Evolutionary conservation across 2,888 invertebrate species (phyloP).

Genomic region (Nomada fucata): DNA sequence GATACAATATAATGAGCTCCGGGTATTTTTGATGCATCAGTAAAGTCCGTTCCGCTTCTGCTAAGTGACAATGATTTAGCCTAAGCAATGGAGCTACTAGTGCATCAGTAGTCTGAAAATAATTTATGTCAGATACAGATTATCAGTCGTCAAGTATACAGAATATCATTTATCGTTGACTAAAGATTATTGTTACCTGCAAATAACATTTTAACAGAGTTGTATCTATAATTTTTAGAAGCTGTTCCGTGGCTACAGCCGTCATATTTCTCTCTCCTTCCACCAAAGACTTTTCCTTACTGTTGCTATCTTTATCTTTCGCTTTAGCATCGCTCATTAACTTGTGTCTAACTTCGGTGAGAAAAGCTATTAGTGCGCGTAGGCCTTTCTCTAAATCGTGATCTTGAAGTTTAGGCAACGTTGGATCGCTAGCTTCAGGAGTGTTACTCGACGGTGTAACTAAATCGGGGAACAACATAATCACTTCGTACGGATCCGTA

Average conservation of each 20-base stretch:
- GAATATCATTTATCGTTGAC: background rate
- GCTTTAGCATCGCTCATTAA: slow-evolving; percentile 84
- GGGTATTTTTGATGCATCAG: slow-evolving; percentile 94
- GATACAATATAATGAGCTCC: slow-evolving; percentile 97
- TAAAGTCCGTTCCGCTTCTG: slow-evolving; percentile 96
- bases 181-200: slow-evolving; percentile 86
- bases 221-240: slow-evolving; percentile 97
- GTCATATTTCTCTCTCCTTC: slow-evolving; percentile 81
- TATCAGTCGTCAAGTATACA: background rate
- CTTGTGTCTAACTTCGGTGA: slow-evolving; percentile 90
- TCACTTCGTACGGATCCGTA: slow-evolving; percentile 98
- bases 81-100: slow-evolving; percentile 95
- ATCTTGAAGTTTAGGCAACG: slow-evolving; percentile 88
- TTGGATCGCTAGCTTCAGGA: slow-evolving; percentile 82
- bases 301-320: slow-evolving; percentile 77
- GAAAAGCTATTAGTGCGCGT: slow-evolving; percentile 94
- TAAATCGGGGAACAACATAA: slow-evolving; percentile 96
- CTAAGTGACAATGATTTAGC: slow-evolving; percentile 95
- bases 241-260: slow-evolving; percentile 86
- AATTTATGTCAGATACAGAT: background rate
- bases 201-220: slow-evolving; percentile 98
- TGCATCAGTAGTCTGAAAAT: slow-evolving; percentile 95
- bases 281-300: slow-evolving; percentile 71
- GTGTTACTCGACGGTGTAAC: slow-evolving; percentile 86
- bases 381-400: slow-evolving; percentile 95